Percentiles rank a stretch among this genome's conserved stretches.
phyloP scores from a whole-genome alignment of 2,888 invertebrate species.

The Polietes domitor region DNA sequence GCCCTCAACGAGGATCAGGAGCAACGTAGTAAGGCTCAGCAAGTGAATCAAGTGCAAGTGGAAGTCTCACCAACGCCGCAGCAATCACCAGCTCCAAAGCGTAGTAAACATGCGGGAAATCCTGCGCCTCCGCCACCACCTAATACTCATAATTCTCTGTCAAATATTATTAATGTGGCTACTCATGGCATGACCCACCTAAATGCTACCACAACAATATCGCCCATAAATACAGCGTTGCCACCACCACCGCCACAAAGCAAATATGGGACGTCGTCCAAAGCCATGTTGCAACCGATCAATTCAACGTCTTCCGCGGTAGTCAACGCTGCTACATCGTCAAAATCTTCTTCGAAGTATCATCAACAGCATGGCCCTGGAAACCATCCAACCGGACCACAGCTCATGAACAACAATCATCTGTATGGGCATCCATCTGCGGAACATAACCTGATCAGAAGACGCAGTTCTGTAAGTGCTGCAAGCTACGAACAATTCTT shows the following conservation, averaged over 20 bases:
- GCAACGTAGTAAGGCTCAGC: slow-evolving; percentile 78
- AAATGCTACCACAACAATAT: slow-evolving; percentile 80
- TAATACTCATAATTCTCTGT: slow-evolving; percentile 75
- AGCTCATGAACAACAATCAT: slow-evolving; percentile 57
- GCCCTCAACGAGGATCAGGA: slow-evolving; percentile 92
- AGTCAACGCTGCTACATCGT: slow-evolving; percentile 51
- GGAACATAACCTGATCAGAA: slow-evolving; percentile 61
- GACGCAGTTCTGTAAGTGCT: slow-evolving; percentile 76
- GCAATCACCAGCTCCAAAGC: slow-evolving; percentile 69
- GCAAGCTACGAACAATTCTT: slow-evolving; percentile 76
- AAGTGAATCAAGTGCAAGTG: slow-evolving; percentile 70
- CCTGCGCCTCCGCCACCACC: slow-evolving; percentile 30
- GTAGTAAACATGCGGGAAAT: slow-evolving; percentile 74
- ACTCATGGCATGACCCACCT: slow-evolving; percentile 80
- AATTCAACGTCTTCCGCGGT: slow-evolving; percentile 64
- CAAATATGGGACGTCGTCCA: slow-evolving; percentile 56
- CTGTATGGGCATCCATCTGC: slow-evolving; percentile 20
- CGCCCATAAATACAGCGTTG: slow-evolving; percentile 79
- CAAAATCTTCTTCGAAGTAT: slow-evolving; percentile 63
- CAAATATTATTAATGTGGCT: slow-evolving; percentile 78
- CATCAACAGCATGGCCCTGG: slow-evolving; percentile 42
- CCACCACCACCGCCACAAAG: slow-evolving; percentile 69
- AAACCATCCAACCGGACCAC: slow-evolving; percentile 59
- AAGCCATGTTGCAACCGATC: slow-evolving; percentile 61
- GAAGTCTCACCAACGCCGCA: slow-evolving; percentile 58